These are phyloP conservation scores for Chelonus insularis DNA, from an alignment of 1,140 invertebrate species.

Conservation along the genomic window DNA sequence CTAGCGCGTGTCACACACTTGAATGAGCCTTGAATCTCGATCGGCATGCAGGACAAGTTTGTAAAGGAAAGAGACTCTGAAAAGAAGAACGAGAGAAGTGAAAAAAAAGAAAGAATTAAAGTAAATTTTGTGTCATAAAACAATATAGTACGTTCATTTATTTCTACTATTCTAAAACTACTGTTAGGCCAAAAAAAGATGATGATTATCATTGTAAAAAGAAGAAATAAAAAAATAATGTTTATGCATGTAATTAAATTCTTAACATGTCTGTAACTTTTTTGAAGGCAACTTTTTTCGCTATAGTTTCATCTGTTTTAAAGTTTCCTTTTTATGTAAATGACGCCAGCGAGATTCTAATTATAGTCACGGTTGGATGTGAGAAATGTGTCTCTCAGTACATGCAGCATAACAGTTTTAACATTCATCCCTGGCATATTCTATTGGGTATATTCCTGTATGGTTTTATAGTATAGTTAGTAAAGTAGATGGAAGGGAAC, in stretches of 20 bases:
- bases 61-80: too few species aligned
- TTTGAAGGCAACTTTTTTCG: not conserved
- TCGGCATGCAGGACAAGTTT: not conserved
- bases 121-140: too few species aligned
- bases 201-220: too few species aligned
- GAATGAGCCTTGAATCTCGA: not conserved
- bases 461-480: too few species aligned
- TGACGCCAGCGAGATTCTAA: conserved; percentile 1
- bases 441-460: too few species aligned
- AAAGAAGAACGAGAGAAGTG: too few species aligned
- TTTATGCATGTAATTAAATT: too few species aligned
- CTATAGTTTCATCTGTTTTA: not conserved
- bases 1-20: not conserved
- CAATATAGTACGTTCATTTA: not conserved
- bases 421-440: not conserved
- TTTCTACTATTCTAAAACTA: not conserved
- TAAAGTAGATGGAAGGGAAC: not conserved
- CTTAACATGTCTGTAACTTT: too few species aligned
- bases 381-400: not conserved
- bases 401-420: not conserved
- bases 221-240: too few species aligned
- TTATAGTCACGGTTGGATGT: not conserved
- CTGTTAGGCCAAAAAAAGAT: too few species aligned
- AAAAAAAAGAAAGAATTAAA: too few species aligned
- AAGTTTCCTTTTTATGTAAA: not conserved